A percentile compares a stretch with the other conserved stretches of the same genome.
Conservation (phyloP, 2,888 invertebrate genomes). For the Eretmocerus hayati region DNA sequence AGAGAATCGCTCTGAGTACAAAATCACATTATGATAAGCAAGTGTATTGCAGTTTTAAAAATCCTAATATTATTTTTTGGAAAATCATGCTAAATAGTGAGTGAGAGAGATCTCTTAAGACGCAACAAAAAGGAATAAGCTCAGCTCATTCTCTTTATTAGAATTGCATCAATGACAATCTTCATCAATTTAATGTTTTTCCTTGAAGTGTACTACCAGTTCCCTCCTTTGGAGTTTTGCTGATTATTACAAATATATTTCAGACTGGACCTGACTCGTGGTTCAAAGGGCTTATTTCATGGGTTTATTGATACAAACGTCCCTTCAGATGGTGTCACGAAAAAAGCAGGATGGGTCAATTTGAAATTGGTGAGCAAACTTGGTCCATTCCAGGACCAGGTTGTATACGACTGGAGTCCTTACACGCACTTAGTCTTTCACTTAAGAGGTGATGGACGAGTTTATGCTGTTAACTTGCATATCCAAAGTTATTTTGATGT, state of each 20-base stretch:
- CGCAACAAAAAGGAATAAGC: no score
- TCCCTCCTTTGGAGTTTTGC: no score
- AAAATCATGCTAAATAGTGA: no score
- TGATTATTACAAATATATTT: constrained; percentile 1
- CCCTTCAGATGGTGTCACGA: constrained; percentile 74
- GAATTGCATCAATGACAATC: not conserved
- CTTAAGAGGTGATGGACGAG: constrained; percentile 89
- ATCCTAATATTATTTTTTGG: no score
- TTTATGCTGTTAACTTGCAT: constrained; percentile 76
- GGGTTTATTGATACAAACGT: constrained; percentile 63
- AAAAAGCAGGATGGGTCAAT: constrained; percentile 76
- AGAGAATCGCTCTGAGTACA: no score
- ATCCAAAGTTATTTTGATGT: constrained; percentile 73
- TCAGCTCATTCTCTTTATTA: no score
- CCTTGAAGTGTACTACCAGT: no score
- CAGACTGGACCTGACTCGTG: constrained; percentile 64
- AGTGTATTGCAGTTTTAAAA: no score
- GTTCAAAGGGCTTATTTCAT: constrained; percentile 66
- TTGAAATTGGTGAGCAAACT: constrained; percentile 61
- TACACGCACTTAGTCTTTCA: constrained; percentile 73
- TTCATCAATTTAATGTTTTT: no score
- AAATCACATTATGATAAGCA: no score
- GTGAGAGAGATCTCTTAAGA: no score
- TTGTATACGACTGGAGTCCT: constrained; percentile 64
- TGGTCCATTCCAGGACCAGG: constrained; percentile 75